These are phyloP conservation scores for Pseudomyrmex pallidus DNA, from an alignment of 1,140 invertebrate genomes.

Conservation along the genomic window DNA sequence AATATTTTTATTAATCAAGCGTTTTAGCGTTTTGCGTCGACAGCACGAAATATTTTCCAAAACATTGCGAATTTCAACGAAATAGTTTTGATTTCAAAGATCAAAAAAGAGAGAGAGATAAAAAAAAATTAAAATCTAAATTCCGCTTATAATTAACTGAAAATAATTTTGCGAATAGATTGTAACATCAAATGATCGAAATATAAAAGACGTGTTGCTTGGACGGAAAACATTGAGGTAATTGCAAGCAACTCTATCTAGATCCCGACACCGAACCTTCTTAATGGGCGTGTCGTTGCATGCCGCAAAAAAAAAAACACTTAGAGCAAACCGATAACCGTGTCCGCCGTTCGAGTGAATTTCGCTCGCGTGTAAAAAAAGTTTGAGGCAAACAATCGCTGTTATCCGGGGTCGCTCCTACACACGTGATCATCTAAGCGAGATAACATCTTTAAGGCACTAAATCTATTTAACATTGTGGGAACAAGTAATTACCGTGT, in stretches of 20 bases:
- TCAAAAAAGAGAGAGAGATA: too few relatives aligned
- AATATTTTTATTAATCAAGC: conserved; percentile 38
- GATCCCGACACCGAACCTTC: conserved; percentile 54
- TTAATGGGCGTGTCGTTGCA: conserved; percentile 67
- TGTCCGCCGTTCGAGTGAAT: conserved; percentile 53
- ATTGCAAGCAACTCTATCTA: conserved; percentile 56
- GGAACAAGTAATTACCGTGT: not conserved
- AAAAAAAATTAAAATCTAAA: too few relatives aligned
- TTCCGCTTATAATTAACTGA: not conserved
- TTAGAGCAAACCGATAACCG: conserved; percentile 52
- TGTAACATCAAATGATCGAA: conserved; percentile 33
- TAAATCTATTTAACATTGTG: not conserved
- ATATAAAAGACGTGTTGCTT: conserved; percentile 45
- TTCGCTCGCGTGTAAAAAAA: conserved; percentile 64
- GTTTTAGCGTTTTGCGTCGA: not conserved
- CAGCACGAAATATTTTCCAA: not conserved
- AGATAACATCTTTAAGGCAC: conserved; percentile 1
- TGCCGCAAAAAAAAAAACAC: conserved; percentile 54
- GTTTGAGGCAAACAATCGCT: conserved; percentile 52
- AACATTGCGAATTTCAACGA: too few relatives aligned
- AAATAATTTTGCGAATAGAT: conserved; percentile 54
- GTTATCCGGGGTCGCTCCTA: conserved; percentile 16
- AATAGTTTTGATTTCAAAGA: not conserved
- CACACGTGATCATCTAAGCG: conserved; percentile 10
- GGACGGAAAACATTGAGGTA: conserved; percentile 54